phyloP scores from a whole-genome alignment of 2,888 invertebrate genomes.

The Netelia inedita region DNA sequence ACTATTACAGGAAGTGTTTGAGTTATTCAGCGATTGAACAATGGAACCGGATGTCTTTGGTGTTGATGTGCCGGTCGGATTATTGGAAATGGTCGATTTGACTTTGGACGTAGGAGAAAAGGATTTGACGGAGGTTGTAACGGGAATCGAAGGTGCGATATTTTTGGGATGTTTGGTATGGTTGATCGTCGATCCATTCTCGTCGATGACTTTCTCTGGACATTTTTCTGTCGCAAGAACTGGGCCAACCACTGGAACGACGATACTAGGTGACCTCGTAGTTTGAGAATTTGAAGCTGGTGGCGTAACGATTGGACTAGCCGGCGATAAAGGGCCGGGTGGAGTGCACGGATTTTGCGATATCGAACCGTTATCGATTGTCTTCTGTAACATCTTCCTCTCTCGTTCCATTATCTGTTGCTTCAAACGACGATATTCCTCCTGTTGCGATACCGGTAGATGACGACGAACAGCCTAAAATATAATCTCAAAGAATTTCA shows the following conservation, averaged over 20 bases:
- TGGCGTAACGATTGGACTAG: conserved; percentile 56
- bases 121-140: conserved; percentile 14
- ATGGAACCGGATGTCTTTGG: conserved; percentile 28
- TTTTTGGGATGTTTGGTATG: conserved; percentile 35
- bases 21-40: background rate
- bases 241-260: background rate
- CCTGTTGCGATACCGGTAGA: conserved; percentile 83
- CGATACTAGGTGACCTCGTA: conserved; percentile 20
- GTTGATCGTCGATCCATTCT: conserved; percentile 4
- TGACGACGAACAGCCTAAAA: conserved; percentile 84
- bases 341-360: conserved; percentile 62
- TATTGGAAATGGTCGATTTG: conserved; percentile 13
- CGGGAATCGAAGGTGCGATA: conserved; percentile 24
- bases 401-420: conserved; percentile 82
- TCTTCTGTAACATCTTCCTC: conserved; percentile 75
- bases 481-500: conserved; percentile 63
- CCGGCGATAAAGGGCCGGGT: conserved; percentile 69
- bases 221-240: conserved; percentile 39
- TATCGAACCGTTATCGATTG: conserved; percentile 63
- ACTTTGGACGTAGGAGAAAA: conserved; percentile 9
- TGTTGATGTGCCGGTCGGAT: background rate
- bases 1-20: background rate
- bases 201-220: conserved; percentile 22
- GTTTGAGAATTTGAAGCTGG: conserved; percentile 11
- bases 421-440: conserved; percentile 84